Conservation (phyloP, 2,113 vertebrate species). For the Nanorana parkeri region DNA sequence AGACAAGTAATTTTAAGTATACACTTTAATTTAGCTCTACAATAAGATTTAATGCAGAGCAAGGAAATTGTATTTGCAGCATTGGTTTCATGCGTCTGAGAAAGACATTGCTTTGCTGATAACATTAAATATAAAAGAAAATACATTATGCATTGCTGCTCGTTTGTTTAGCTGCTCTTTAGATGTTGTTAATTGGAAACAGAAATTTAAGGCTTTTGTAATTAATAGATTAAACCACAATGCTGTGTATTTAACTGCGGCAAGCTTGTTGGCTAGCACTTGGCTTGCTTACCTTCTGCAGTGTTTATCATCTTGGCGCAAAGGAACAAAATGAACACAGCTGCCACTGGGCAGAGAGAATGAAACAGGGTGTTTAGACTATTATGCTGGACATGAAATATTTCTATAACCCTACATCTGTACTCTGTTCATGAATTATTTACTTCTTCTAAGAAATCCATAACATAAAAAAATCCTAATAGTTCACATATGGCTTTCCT, state of each 20-base stretch:
- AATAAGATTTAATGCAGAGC: slow-evolving; percentile 30
- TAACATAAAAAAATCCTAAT: slow-evolving; percentile 39
- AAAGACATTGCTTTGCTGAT: slow-evolving; percentile 32
- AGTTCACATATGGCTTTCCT: slow-evolving; percentile 40
- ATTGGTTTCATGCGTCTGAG: slow-evolving; percentile 2
- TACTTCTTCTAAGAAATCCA: slow-evolving; percentile 45
- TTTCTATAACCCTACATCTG: slow-evolving; percentile 27
- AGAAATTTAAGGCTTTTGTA: slow-evolving; percentile 32
- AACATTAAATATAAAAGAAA: slow-evolving; percentile 39
- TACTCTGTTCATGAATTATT: slow-evolving; percentile 41
- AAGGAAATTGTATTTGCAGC: slow-evolving; percentile 39
- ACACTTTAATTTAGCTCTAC: neutral
- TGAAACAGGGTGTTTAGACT: slow-evolving; percentile 29
- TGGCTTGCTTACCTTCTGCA: neutral
- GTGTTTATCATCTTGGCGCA: slow-evolving; percentile 27
- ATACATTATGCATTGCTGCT: slow-evolving; percentile 23
- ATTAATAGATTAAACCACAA: slow-evolving; percentile 27
- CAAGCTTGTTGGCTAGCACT: neutral
- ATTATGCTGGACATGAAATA: slow-evolving; percentile 41
- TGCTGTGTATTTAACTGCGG: slow-evolving; percentile 18
- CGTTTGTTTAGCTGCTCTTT: slow-evolving; percentile 29
- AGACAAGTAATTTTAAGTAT: slow-evolving; percentile 23
- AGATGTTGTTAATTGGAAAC: slow-evolving; percentile 50
- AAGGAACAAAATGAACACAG: slow-evolving; percentile 13
- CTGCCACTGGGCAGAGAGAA: slow-evolving; percentile 17